Evolutionary conservation across 2,113 vertebrate genomes (phyloP).

Genomic region (Bufo gargarizans): DNA sequence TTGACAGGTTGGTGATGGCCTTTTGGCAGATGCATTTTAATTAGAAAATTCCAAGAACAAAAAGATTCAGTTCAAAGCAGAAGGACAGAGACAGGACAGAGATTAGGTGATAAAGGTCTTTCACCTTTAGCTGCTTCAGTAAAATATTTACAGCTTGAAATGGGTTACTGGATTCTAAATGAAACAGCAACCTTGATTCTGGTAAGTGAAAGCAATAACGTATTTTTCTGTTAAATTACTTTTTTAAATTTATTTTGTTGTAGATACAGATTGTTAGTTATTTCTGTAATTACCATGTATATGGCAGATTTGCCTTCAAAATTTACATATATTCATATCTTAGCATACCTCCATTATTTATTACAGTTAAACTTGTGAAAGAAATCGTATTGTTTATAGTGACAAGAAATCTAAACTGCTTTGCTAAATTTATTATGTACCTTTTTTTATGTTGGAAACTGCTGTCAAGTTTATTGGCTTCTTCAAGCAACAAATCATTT

Average conservation of each 20-base stretch:
- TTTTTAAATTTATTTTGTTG: background rate
- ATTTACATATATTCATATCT: background rate
- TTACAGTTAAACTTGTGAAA: background rate
- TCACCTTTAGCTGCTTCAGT: conserved; percentile 54
- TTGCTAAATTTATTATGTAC: conserved; percentile 1
- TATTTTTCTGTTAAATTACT: background rate
- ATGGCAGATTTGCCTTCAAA: background rate
- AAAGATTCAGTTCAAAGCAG: conserved; percentile 61
- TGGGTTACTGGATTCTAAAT: conserved; percentile 74
- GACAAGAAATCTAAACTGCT: background rate
- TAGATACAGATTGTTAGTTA: background rate
- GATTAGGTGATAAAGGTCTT: conserved; percentile 68
- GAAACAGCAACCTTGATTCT: conserved; percentile 71
- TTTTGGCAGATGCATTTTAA: conserved; percentile 73
- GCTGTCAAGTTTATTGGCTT: conserved; percentile 15
- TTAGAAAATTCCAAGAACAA: conserved; percentile 76
- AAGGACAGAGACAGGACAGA: conserved; percentile 47
- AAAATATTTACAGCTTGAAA: conserved; percentile 61
- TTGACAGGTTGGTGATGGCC: conserved; percentile 63
- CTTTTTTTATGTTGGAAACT: background rate
- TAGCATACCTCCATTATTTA: background rate
- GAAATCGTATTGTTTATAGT: conserved; percentile 31
- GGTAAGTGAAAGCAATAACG: conserved; percentile 69
- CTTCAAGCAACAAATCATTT: conserved; percentile 17
- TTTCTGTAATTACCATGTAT: background rate